Percentiles rank a stretch among this genome's conserved stretches.
Evolutionary conservation across 2,888 invertebrate genomes (phyloP).

Genomic region (Heliothis peltigera): DNA sequence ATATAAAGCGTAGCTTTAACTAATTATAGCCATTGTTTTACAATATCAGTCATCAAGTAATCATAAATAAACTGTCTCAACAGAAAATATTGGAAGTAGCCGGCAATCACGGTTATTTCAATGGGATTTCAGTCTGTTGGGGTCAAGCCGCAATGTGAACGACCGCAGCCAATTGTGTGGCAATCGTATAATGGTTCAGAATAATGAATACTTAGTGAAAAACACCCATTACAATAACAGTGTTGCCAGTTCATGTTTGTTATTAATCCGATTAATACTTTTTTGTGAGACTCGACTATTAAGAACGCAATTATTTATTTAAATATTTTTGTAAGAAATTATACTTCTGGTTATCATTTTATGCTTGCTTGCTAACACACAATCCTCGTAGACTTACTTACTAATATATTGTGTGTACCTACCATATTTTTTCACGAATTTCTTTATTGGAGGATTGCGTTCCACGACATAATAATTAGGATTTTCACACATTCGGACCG

Average conservation of each 20-base stretch:
- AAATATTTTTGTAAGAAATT: conserved; percentile 41
- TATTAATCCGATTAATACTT: conserved; percentile 39
- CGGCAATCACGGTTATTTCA: conserved; percentile 60
- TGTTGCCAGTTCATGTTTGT: conserved; percentile 29
- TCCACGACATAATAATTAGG: conserved; percentile 36
- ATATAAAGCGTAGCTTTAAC: neutral
- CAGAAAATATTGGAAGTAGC: conserved; percentile 34
- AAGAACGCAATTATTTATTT: conserved; percentile 36
- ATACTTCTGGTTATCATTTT: conserved; percentile 28
- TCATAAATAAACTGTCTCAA: conserved; percentile 30
- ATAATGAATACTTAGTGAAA: conserved; percentile 67
- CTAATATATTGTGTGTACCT: conserved; percentile 17
- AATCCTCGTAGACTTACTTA: conserved; percentile 34
- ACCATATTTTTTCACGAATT: conserved; percentile 17
- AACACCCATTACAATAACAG: conserved; percentile 41
- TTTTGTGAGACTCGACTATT: conserved; percentile 28
- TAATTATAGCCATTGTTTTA: neutral
- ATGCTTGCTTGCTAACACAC: conserved; percentile 43
- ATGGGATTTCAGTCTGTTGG: conserved; percentile 66
- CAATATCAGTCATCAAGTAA: conserved; percentile 1
- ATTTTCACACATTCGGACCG: conserved; percentile 46
- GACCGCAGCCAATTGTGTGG: conserved; percentile 71
- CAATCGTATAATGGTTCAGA: conserved; percentile 69
- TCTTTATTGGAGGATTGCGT: conserved; percentile 19
- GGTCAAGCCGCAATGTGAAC: conserved; percentile 70